phyloP scores from a whole-genome alignment of 2,888 invertebrate species.

The Machimus atricapillus region DNA sequence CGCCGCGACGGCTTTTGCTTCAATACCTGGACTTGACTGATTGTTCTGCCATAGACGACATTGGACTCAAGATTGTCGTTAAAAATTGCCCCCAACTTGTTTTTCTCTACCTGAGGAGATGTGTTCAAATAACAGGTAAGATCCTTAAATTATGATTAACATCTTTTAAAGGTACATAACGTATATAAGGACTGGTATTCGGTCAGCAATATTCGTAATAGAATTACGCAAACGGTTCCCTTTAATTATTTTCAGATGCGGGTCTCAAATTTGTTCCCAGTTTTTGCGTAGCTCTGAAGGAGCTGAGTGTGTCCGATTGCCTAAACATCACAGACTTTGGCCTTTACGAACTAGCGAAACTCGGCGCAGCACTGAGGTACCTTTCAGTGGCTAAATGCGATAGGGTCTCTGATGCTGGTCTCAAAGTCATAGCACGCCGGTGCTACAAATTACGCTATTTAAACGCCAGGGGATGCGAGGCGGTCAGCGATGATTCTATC shows the following conservation, averaged over 20 bases:
- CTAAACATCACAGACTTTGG: conserved; percentile 89
- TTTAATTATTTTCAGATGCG: conserved; percentile 70
- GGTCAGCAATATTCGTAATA: no score
- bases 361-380: conserved; percentile 88
- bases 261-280: conserved; percentile 92
- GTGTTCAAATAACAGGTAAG: conserved; percentile 83
- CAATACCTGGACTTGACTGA: conserved; percentile 92
- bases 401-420: conserved; percentile 87
- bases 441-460: conserved; percentile 89
- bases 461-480: conserved; percentile 91
- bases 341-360: conserved; percentile 84
- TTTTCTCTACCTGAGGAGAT: conserved; percentile 86
- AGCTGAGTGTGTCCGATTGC: conserved; percentile 91
- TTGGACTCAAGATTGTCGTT: conserved; percentile 82
- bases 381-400: conserved; percentile 94
- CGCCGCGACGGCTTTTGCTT: conserved; percentile 73
- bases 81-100: conserved; percentile 87
- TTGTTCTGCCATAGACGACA: conserved; percentile 83
- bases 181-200: no score
- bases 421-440: conserved; percentile 83
- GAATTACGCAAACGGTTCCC: no score
- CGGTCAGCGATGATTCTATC: conserved; percentile 91
- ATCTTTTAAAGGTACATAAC: no score
- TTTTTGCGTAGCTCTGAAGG: conserved; percentile 83
- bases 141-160: not conserved